Conservation (phyloP, 1,140 invertebrate genomes). For the Drosophila fuyamai region DNA sequence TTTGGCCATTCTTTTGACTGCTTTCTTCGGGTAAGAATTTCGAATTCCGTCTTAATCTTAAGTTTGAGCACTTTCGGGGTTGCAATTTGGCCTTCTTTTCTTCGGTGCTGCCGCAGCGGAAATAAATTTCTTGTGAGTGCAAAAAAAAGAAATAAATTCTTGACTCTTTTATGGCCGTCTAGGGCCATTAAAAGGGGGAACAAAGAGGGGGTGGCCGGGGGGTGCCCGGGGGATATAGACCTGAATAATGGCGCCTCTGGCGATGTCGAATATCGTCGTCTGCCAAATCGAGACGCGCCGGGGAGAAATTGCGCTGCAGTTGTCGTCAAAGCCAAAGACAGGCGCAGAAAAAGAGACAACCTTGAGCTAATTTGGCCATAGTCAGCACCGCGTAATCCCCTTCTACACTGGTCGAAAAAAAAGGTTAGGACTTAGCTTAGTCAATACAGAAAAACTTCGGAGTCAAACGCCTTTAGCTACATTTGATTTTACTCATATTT, state of each 20-base stretch:
- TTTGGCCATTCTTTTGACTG: conserved; percentile 14
- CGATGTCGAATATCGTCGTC: conserved; percentile 40
- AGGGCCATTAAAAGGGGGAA: conserved; percentile 62
- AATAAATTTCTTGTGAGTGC: conserved; percentile 60
- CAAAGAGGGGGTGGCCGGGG: background rate
- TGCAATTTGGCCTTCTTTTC: conserved; percentile 34
- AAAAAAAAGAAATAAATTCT: conserved; percentile 67
- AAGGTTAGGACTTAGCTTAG: too few relatives aligned
- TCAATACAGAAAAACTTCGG: too few relatives aligned
- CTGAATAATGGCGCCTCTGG: conserved; percentile 64
- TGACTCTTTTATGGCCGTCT: conserved; percentile 76
- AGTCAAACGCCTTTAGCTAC: too few relatives aligned
- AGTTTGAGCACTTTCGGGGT: conserved; percentile 39
- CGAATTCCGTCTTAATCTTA: conserved; percentile 42
- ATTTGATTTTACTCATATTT: too few relatives aligned
- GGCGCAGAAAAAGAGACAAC: conserved; percentile 61
- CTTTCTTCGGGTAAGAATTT: conserved; percentile 13
- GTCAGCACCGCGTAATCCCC: conserved; percentile 12
- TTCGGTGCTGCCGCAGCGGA: conserved; percentile 52
- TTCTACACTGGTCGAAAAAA: conserved; percentile 3
- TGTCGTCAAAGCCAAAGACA: conserved; percentile 47
- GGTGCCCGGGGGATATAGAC: conserved; percentile 50
- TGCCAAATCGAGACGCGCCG: conserved; percentile 61
- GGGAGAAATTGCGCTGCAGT: conserved; percentile 71
- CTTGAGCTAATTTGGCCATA: conserved; percentile 78